These are phyloP conservation scores for Lochmaea crataegi DNA, from an alignment of 2,888 invertebrate genomes.

Conservation along the genomic window DNA sequence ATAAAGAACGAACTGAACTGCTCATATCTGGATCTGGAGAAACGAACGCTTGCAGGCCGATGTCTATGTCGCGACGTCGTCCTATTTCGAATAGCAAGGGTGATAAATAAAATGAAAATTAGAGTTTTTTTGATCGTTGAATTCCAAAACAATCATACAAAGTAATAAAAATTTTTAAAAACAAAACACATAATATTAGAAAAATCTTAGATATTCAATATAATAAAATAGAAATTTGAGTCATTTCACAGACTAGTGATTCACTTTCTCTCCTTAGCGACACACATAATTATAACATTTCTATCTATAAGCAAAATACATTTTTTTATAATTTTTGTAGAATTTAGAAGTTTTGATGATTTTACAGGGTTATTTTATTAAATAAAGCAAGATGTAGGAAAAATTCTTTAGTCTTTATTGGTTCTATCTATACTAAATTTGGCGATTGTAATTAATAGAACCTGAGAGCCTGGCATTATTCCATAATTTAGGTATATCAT, in stretches of 20 bases:
- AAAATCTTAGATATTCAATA: not conserved
- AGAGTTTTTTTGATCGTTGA: constrained; percentile 1
- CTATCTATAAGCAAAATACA: no score
- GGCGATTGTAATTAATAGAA: no score
- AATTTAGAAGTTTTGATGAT: no score
- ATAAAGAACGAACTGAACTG: constrained; percentile 52
- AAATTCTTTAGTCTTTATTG: no score
- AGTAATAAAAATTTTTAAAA: not conserved
- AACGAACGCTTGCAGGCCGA: constrained; percentile 24
- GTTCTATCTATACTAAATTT: no score
- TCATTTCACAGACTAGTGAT: not conserved
- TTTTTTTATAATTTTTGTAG: no score
- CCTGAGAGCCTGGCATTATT: no score
- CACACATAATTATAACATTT: no score
- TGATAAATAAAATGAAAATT: constrained; percentile 12
- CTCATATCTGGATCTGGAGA: constrained; percentile 51
- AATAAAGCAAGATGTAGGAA: no score
- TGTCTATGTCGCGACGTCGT: constrained; percentile 17
- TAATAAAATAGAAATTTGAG: not conserved
- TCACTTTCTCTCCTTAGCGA: not conserved
- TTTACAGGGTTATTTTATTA: no score
- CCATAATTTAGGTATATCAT: no score
- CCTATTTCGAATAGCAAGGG: constrained; percentile 16
- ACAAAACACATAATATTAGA: not conserved
- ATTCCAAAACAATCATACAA: not conserved